Evolutionary conservation across 1,140 invertebrate species (phyloP), one percentile per base, ranked within the genome.

Genomic region (Holotrichia oblita): DNA sequence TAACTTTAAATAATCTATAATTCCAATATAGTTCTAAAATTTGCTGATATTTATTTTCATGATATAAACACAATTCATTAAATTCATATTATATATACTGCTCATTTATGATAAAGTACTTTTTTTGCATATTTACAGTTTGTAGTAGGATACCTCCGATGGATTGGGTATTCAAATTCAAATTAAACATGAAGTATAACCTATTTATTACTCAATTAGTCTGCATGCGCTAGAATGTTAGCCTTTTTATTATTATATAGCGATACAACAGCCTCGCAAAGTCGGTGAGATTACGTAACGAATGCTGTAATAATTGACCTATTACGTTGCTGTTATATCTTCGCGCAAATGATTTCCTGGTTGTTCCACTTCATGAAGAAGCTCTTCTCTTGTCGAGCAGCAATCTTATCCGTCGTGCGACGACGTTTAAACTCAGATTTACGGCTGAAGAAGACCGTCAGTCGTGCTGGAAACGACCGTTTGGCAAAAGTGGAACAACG

Each of bases 221-320:
- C 6, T 55, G 48, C n/a, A 6, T 55, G n/a, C 48, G 17, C 6
- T 17, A 55, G 48, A 55, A 55, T 55, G 48, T 55, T 55, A 17
- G 17, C 14, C 48, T 55, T 55, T 55, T 55, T 55, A 55, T 55
- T 55, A 55, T 55, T 17, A 17, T 14, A 55, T 55, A 55, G 14
- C n/a, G 27, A 27, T 42, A 76, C 40, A 44, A 9, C 40, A 40
- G 20, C 41, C 8, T 24, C n/a, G 44, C 22, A 74, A 61, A 74
- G 44, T 69, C 73, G 61, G 61, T 20, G 27, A 22, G 27, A 76
- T 80, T 80, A 77, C 74, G 77, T 69, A 80, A 80, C 77, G 61
- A 64, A 77, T 80, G 78, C 79, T 78, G 79, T 77, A 81, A 81
- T 79, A 81, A 79, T 81, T 78, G 80, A 81, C 80, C 80, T 81